Percentiles rank a stretch among this genome's conserved stretches.
These are phyloP conservation scores for Euura saliciscinereae DNA, from an alignment of 1,140 invertebrate genomes.

Conservation along the genomic window DNA sequence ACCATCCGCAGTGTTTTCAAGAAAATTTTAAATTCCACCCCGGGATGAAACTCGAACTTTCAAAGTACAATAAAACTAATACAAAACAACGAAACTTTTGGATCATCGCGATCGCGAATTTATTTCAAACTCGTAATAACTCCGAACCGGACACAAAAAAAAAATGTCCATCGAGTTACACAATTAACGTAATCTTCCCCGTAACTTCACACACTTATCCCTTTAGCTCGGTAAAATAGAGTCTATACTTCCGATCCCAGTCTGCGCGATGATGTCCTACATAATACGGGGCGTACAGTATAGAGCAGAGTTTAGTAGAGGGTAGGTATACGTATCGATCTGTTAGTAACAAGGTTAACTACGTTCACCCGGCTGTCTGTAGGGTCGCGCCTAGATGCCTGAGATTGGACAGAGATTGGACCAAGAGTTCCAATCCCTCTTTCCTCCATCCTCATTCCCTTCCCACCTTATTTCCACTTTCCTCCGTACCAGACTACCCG, in stretches of 20 bases:
- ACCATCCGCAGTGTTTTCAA: neutral
- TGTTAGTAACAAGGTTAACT: conserved; percentile 7
- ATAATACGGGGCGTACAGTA: neutral
- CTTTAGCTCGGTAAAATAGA: no score
- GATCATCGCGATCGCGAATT: no score
- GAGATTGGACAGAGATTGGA: conserved; percentile 7
- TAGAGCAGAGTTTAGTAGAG: neutral
- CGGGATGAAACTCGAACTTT: neutral
- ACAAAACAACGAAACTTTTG: no score
- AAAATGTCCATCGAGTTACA: no score
- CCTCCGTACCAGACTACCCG: no score
- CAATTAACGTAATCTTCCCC: no score
- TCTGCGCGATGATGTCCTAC: no score
- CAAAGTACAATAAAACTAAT: no score
- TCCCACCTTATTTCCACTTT: neutral
- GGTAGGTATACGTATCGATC: conserved; percentile 4
- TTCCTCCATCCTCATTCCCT: neutral
- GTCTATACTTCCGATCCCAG: no score
- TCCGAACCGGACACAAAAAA: no score
- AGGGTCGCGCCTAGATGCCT: conserved; percentile 4
- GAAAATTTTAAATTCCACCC: neutral
- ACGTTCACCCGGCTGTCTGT: conserved; percentile 6
- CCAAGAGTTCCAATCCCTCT: neutral
- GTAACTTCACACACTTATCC: no score
- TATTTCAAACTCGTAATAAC: no score